phyloP scores from a whole-genome alignment of 1,140 invertebrate genomes.

The Spodoptera frugiperda region DNA sequence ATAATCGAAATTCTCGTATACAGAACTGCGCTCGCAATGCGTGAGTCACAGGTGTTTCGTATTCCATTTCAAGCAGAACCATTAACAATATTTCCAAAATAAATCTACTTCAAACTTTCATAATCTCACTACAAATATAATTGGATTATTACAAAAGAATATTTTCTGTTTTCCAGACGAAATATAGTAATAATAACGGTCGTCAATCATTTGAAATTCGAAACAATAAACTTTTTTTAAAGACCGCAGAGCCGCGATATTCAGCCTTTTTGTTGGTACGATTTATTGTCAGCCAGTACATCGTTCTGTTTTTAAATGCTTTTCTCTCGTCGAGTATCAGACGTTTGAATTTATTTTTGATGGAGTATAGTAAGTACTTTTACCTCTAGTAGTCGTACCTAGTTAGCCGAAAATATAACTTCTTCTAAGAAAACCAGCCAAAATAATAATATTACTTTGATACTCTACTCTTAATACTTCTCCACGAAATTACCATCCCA shows the following conservation, averaged over 20 bases:
- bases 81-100: neutral
- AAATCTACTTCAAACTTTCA: neutral
- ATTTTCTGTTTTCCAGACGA: constrained; percentile 2
- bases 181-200: neutral
- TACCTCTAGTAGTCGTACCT: no score
- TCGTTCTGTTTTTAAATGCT: no score
- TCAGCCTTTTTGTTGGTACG: neutral
- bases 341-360: no score
- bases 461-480: no score
- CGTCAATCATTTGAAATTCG: constrained; percentile 25
- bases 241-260: neutral
- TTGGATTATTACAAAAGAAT: constrained; percentile 26
- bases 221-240: neutral
- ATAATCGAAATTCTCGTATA: neutral
- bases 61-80: neutral
- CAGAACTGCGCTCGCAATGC: neutral
- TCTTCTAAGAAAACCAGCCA: no score
- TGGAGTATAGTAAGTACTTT: no score
- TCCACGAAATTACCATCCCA: no score
- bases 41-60: neutral
- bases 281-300: neutral
- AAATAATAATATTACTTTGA: no score
- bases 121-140: constrained; percentile 8
- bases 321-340: no score
- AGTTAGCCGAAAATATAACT: no score